A percentile compares a stretch with the other conserved stretches of the same genome.
These are phyloP conservation scores for Leptopilina drosophilae DNA, from an alignment of 2,888 invertebrate genomes.

Conservation along the genomic window DNA sequence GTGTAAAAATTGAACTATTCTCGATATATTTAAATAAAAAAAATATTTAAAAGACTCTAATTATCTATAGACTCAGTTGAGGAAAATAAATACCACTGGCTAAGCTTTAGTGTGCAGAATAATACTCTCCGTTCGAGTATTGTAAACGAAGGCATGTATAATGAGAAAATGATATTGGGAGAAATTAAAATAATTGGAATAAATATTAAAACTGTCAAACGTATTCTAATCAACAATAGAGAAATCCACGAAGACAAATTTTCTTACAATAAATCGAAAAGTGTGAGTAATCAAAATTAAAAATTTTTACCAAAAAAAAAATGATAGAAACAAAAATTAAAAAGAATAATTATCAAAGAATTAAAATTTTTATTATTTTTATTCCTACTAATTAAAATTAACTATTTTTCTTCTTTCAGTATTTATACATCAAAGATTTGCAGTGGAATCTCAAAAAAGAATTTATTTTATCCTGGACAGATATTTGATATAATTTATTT, in stretches of 20 bases:
- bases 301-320: background rate
- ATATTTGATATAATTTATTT: background rate
- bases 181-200: constrained; percentile 71
- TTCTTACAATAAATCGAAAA: constrained; percentile 58
- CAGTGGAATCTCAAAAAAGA: constrained; percentile 58
- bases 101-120: constrained; percentile 62
- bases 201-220: constrained; percentile 64
- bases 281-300: constrained; percentile 60
- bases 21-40: too few relatives aligned
- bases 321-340: too few relatives aligned
- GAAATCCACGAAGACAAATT: constrained; percentile 58
- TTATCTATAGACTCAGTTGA: constrained; percentile 66
- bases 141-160: constrained; percentile 31
- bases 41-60: too few relatives aligned
- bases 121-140: constrained; percentile 52
- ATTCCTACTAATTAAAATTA: too few relatives aligned
- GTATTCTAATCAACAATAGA: constrained; percentile 62
- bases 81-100: constrained; percentile 65
- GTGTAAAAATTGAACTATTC: too few relatives aligned
- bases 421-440: constrained; percentile 58
- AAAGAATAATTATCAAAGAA: too few relatives aligned
- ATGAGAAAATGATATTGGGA: constrained; percentile 58
- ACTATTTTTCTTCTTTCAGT: constrained; percentile 58
- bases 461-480: constrained; percentile 61
- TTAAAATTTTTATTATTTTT: too few relatives aligned